Percentiles rank a stretch among this genome's conserved stretches.
phyloP scores from a whole-genome alignment of 2,888 invertebrate species.

The Nesidiocoris tenuis region DNA sequence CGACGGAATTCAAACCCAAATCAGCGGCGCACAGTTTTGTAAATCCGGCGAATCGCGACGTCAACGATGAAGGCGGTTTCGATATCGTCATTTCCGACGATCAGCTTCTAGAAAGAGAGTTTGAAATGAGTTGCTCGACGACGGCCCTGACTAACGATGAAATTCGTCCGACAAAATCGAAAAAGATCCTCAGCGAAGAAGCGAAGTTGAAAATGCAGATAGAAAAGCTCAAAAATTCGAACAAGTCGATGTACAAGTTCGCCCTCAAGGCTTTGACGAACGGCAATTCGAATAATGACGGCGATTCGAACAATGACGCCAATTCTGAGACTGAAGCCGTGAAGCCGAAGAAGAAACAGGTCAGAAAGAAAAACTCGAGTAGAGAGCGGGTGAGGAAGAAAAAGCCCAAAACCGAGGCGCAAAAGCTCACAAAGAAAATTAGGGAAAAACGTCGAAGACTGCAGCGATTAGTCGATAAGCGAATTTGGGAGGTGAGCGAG shows the following conservation, averaged over 20 bases:
- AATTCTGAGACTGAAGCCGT: neutral
- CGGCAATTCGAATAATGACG: neutral
- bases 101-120: constrained; percentile 10
- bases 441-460: neutral
- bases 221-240: constrained; percentile 60
- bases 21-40: constrained; percentile 32
- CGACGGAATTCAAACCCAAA: constrained; percentile 52
- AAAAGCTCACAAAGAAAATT: neutral
- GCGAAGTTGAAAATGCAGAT: constrained; percentile 58
- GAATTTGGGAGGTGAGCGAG: neutral
- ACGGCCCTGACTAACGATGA: neutral
- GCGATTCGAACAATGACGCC: neutral
- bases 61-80: constrained; percentile 36
- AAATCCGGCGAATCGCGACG: constrained; percentile 41
- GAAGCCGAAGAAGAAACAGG: neutral
- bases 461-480: neutral
- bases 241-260: constrained; percentile 62
- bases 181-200: neutral
- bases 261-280: constrained; percentile 57
- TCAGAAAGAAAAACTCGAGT: neutral
- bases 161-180: neutral
- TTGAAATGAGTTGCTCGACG: too few relatives aligned
- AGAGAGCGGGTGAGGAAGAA: neutral
- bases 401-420: constrained; percentile 7
- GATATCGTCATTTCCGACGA: constrained; percentile 42